Evolutionary conservation across 2,797 vertebrate genomes (phyloP).

Genomic region (Pygocentrus nattereri): DNA sequence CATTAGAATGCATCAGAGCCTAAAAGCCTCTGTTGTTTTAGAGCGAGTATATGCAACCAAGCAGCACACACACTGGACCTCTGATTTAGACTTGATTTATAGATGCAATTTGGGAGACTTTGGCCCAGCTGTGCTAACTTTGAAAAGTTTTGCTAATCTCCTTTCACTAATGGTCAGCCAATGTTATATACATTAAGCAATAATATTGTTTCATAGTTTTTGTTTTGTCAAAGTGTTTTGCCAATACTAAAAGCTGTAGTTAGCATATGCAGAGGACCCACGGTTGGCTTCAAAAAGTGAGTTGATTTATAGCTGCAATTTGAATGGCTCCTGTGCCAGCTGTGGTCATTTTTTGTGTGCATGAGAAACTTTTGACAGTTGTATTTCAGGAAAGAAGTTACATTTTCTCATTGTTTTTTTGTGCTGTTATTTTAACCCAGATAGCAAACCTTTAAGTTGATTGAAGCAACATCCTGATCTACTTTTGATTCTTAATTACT

Average conservation of each 20-base stretch:
- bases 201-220: background rate
- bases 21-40: conserved; percentile 1
- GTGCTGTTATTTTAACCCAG: too few species aligned
- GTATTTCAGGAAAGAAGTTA: too few species aligned
- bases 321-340: background rate
- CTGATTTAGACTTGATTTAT: conserved; percentile 13
- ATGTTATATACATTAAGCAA: background rate
- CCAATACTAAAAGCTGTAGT: background rate
- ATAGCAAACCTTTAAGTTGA: too few species aligned
- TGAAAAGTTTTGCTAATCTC: background rate
- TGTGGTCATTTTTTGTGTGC: background rate
- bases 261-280: background rate
- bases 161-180: background rate
- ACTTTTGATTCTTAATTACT: too few species aligned
- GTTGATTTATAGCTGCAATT: background rate
- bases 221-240: background rate
- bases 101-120: conserved; percentile 16
- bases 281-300: background rate
- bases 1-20: conserved; percentile 15
- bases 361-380: background rate
- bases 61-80: background rate
- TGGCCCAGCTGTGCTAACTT: background rate
- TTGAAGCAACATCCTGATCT: too few species aligned
- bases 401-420: background rate
- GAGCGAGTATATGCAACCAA: background rate